Evolutionary conservation across 1,140 invertebrate genomes (phyloP), one percentile per base, ranked within the genome.

Genomic region (Cyphomyrmex costatus): DNA sequence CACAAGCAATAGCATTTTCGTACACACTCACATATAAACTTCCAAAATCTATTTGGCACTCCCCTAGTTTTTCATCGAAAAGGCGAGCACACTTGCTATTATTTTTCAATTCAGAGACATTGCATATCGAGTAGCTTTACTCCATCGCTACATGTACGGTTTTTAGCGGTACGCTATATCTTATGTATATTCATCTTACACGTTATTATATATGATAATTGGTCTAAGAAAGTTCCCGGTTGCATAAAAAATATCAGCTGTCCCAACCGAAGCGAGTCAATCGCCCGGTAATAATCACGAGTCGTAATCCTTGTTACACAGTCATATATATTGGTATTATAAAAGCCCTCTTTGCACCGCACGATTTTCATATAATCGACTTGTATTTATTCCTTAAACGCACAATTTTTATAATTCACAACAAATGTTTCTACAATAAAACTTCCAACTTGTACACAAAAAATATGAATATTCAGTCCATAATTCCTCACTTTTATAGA

Each of bases 101-200:
- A 88, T 93, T 94, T 88, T 93, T 94, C 92, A 94, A 94, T 94
- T 94, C 93, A 93, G 91, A 91, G 93, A 93, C 93, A 94, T 94
- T 94, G 93, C 93, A 94, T 83, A 83, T 94, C 88, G 79, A 92
- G 90, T 92, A 86, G 87, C 68, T 87, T 80, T 85, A 91, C 49
- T 90, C 66, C 63, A 65, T 90, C 78, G 71, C 85, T 88, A 91
- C 78, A 71, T 70, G 30, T 86, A 90, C 85, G 74, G 74, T 85
- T 73, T 86, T 92, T 85, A 85, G 61, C 70, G 85, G 91, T 92
- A 91, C 58, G 42, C 51, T 91, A 86, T 33, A 83, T 68, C 83
- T 56, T 56, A 79, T 86, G 83, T 82, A 80, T 30, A 16, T 79
- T 77, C 49, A 70, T 65, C n/a, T 76, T 86, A 88, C 71, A 88